Percentiles rank a stretch among this genome's conserved stretches.
Evolutionary conservation across 2,113 vertebrate species (phyloP).

Genomic region (Scomber colias): DNA sequence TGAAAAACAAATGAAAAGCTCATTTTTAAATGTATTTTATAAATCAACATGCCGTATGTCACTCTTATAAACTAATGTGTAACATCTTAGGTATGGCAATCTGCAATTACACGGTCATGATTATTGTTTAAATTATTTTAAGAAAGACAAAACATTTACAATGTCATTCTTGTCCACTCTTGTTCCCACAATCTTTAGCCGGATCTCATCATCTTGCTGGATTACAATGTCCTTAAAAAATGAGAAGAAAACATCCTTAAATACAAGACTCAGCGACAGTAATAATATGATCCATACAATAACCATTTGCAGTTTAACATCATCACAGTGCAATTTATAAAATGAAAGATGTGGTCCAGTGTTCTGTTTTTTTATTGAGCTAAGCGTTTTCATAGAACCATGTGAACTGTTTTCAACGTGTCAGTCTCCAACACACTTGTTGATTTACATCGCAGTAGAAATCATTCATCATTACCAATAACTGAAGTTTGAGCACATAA

Average conservation of each 20-base stretch:
- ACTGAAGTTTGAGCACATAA: too few species aligned
- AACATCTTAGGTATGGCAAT: background rate
- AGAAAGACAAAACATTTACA: conserved; percentile 78
- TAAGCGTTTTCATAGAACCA: too few species aligned
- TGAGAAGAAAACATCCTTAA: background rate
- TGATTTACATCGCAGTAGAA: too few species aligned
- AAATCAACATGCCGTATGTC: background rate
- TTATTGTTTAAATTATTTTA: background rate
- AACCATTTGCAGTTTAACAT: too few species aligned
- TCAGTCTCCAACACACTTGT: too few species aligned
- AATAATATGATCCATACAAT: too few species aligned
- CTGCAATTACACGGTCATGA: background rate
- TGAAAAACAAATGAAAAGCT: conserved; percentile 68
- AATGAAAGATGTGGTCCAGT: background rate
- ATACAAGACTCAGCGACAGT: background rate
- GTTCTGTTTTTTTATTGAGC: too few species aligned
- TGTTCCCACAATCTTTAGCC: conserved; percentile 95
- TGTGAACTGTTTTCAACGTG: too few species aligned
- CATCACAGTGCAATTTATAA: too few species aligned
- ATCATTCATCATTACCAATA: too few species aligned
- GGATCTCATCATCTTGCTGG: conserved; percentile 94
- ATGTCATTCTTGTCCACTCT: conserved; percentile 96
- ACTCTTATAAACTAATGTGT: background rate
- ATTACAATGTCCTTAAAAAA: conserved; percentile 91
- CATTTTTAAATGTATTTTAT: background rate